Base-by-base conservation (phyloP, 1,140 invertebrate species). In the Drosophila ercepeae region DNA sequence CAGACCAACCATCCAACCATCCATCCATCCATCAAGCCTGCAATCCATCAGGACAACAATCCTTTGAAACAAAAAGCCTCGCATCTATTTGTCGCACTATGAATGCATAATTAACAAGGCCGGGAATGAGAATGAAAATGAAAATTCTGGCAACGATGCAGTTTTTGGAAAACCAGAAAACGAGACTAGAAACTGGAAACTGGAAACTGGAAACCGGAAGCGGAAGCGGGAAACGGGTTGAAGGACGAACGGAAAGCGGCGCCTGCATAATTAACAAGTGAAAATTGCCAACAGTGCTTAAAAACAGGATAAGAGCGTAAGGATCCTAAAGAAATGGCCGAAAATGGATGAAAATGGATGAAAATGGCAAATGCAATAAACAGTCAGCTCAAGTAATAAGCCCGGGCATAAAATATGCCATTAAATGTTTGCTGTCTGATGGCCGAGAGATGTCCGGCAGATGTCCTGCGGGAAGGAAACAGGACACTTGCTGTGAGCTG, bases 21-120 rank as follows among this genome's bases (percentile, higher is more conserved):
- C 29, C 60, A 39, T 21, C 25, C 32, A 45, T 13, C 39, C 36
- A 54, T 29, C 53, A 16, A 21, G 32, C 29, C 44, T n/a, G n/a
- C n/a, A n/a, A 48, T 21, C 18, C 39, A 29, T 27, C 16, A 5
- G 1, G 25, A 3, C 8, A 19, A 27, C 29, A 53, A 48, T 27
- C 25, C 29, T 11, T 2, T 0, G 0, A 32, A 11, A 9, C 29
- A n/a, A 4, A n/a, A 32, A n/a, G 9, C 39, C 21, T 41, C 18
- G n/a, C 23, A 19, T 64, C 29, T 55, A 39, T 27, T 16, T 23
- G 39, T 23, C 48, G 60, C 72, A 60, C 61, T 64, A 68, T 82
- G 78, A 83, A 82, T 82, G 78, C 78, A 82, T 82, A 82, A 82
- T 82, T 83, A 83, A 83, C 55, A 49, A 44, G 25, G 6, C 1